Evolutionary conservation across 2,113 vertebrate genomes (phyloP).

Genomic region (Boulengeromyrus knoepffleri): DNA sequence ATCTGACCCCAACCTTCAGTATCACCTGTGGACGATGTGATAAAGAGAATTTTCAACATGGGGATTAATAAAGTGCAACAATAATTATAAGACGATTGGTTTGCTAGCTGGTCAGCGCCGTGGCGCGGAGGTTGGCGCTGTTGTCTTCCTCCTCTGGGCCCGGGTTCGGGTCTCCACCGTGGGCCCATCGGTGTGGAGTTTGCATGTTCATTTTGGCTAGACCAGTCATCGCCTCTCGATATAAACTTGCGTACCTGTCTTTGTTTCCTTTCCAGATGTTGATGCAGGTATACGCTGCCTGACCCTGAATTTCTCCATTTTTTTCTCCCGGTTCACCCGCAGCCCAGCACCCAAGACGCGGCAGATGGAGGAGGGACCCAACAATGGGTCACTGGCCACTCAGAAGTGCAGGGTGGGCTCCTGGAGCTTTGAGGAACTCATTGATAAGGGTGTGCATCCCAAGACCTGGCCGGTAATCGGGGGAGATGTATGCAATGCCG

Average conservation of each 20-base stretch:
- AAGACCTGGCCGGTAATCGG: constrained; percentile 58
- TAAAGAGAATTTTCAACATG: neutral
- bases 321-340: neutral
- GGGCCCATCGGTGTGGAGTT: no score
- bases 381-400: constrained; percentile 48
- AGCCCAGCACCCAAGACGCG: constrained; percentile 56
- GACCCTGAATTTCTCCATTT: neutral
- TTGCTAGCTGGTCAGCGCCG: no score
- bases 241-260: no score
- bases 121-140: no score
- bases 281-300: neutral
- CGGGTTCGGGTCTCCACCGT: neutral
- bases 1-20: neutral
- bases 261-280: neutral
- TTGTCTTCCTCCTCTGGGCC: no score
- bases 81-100: no score
- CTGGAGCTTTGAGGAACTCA: constrained; percentile 69
- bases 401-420: constrained; percentile 64
- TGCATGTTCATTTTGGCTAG: no score
- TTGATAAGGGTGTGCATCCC: constrained; percentile 62
- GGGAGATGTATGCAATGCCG: constrained; percentile 49
- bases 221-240: no score
- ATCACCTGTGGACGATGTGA: neutral
- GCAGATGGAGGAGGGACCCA: constrained; percentile 47
- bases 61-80: neutral